Conservation (phyloP, 2,113 vertebrate species). For the Eurystomus gularis region DNA sequence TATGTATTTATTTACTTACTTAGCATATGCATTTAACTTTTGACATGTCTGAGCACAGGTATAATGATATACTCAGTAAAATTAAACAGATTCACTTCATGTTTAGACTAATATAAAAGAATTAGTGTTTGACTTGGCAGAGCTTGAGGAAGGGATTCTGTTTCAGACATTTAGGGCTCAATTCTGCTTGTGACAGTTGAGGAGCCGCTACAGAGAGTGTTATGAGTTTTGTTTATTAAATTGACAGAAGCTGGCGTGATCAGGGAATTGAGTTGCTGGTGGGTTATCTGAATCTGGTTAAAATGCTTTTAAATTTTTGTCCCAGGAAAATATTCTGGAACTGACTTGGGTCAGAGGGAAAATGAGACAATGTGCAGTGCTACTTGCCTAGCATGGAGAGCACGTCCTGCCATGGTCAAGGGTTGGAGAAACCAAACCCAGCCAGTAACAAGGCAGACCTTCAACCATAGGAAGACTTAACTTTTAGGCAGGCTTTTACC, state of each 20-base stretch:
- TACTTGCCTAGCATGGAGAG: not conserved
- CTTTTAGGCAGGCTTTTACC: not conserved
- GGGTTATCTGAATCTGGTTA: not conserved
- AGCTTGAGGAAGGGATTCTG: not conserved
- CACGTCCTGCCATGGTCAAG: accelerated
- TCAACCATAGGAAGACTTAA: not conserved
- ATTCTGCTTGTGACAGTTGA: not conserved
- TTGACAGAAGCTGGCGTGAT: not conserved
- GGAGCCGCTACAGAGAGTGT: not conserved
- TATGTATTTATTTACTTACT: too few species aligned
- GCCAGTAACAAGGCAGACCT: not conserved
- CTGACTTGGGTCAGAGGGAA: not conserved
- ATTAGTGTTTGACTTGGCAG: not conserved
- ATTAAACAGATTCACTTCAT: not conserved
- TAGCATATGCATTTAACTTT: too few species aligned
- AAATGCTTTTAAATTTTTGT: not conserved
- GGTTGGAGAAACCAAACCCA: not conserved
- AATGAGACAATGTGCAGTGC: not conserved
- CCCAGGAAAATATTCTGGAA: not conserved
- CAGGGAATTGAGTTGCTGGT: not conserved
- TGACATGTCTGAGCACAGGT: not conserved
- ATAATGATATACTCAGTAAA: not conserved
- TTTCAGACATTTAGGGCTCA: not conserved
- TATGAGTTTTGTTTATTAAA: not conserved
- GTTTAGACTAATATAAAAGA: not conserved